Conservation (phyloP, 2,888 invertebrate genomes). For the Noctua fimbriata region DNA sequence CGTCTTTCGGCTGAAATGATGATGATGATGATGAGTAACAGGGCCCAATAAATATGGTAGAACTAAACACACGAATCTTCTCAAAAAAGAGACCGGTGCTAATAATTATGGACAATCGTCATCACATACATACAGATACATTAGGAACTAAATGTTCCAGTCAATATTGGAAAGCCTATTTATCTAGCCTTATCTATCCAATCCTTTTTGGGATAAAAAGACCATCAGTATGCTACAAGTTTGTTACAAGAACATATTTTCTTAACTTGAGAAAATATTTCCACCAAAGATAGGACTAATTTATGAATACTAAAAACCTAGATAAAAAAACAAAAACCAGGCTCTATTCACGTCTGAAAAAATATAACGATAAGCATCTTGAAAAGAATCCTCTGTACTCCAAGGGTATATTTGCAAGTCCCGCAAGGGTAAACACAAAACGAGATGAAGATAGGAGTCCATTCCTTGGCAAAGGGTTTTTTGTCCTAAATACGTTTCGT, state of each 20-base stretch:
- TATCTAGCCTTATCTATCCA: background rate
- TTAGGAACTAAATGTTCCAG: background rate
- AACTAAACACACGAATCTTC: background rate
- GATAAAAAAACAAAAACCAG: slow-evolving; percentile 3
- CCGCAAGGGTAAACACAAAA: slow-evolving; percentile 77
- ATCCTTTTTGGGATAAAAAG: background rate
- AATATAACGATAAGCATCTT: slow-evolving; percentile 57
- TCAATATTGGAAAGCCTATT: background rate
- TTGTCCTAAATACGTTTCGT: slow-evolving; percentile 84
- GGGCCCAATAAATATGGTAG: background rate
- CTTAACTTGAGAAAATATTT: background rate
- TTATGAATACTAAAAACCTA: slow-evolving; percentile 39
- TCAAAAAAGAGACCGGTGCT: background rate
- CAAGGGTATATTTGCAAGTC: slow-evolving; percentile 74
- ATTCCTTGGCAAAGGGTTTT: slow-evolving; percentile 78
- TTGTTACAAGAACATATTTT: slow-evolving; percentile 1
- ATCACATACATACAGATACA: background rate
- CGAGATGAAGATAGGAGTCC: slow-evolving; percentile 80
- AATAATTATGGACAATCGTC: background rate
- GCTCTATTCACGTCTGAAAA: slow-evolving; percentile 1
- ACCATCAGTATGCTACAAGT: background rate
- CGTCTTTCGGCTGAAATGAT: no score
- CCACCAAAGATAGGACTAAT: background rate
- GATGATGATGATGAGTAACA: no score
- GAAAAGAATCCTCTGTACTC: slow-evolving; percentile 58